Evolutionary conservation across 2,113 vertebrate genomes (phyloP).

Genomic region (Pachyramphus minor): DNA sequence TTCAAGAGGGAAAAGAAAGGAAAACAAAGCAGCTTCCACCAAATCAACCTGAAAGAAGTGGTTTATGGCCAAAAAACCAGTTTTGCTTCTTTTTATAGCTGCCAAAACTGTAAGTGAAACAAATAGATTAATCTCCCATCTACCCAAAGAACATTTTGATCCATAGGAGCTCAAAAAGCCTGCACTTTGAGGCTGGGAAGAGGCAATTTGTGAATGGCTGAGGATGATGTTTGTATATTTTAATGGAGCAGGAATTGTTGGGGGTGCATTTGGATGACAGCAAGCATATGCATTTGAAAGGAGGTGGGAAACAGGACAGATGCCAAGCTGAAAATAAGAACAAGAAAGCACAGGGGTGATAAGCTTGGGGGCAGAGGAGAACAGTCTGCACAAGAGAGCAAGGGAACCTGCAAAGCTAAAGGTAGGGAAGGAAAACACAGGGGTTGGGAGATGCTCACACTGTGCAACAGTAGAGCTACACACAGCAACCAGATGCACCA

Average conservation of each 20-base stretch:
- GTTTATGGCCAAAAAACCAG: not conserved
- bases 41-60: not conserved
- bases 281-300: not conserved
- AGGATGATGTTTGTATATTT: not conserved
- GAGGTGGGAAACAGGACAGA: not conserved
- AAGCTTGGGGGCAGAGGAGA: not conserved
- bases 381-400: not conserved
- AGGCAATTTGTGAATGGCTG: not conserved
- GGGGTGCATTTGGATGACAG: not conserved
- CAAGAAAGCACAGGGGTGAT: not conserved
- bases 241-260: not conserved
- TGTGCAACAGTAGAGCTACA: not conserved
- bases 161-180: not conserved
- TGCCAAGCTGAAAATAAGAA: not conserved
- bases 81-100: not conserved
- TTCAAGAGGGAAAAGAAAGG: not conserved
- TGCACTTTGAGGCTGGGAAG: not conserved
- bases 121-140: not conserved
- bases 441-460: not conserved
- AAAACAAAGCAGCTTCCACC: not conserved
- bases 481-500: not conserved
- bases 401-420: not conserved
- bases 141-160: not conserved
- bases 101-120: conserved; percentile 7
- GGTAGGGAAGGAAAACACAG: not conserved